Evolutionary conservation across 2,888 invertebrate species (phyloP), one percentile per base, ranked within the genome.

Genomic region (Smittia sp.): DNA sequence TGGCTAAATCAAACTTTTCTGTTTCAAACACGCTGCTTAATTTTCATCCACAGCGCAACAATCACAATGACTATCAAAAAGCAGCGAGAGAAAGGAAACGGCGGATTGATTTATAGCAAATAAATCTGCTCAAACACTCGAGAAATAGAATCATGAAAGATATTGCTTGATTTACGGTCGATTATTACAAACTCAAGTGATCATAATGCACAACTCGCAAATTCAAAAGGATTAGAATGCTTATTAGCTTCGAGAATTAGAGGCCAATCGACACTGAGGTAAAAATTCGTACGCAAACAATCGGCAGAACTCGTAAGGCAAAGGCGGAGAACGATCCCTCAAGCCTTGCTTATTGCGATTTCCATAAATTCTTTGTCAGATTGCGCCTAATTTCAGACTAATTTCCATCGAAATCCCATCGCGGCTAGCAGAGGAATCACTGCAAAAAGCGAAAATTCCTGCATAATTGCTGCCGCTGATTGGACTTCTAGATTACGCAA

Each of bases 401-500:
- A 27, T 63, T 27, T 63, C n/a, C 63, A 25, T 63, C 22, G n/a
- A 20, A 58, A 22, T 27, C 63, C 25, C 63, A 63, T 63, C n/a
- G 25, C 11, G 13, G 6, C 27, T 63, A 22, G 58, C 58, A 18
- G 22, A 3, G n/a, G 22, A 18, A 20, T 22, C 20, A n/a, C n/a
- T n/a, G n/a, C n/a, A n/a, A n/a, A n/a, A n/a, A n/a, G n/a, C 15
- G 18, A 58, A 58, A 20, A 58, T 46, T 67, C 41, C 18, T 67
- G 18, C 4, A 39, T 67, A 39, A 67, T 67, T 39, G 67, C 39
- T 6, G 13, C 46, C 15, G 15, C 46, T 52, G 67, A 69, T 52
- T 69, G 15, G 22, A 52, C 68, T 69, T 69, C 68, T 52, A 69
- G 22, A 46, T 69, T 69, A 69, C 68, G 68, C 68, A 69, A 69